phyloP scores from a whole-genome alignment of 2,113 vertebrate species.

The Chaetorhynchus papuensis region DNA sequence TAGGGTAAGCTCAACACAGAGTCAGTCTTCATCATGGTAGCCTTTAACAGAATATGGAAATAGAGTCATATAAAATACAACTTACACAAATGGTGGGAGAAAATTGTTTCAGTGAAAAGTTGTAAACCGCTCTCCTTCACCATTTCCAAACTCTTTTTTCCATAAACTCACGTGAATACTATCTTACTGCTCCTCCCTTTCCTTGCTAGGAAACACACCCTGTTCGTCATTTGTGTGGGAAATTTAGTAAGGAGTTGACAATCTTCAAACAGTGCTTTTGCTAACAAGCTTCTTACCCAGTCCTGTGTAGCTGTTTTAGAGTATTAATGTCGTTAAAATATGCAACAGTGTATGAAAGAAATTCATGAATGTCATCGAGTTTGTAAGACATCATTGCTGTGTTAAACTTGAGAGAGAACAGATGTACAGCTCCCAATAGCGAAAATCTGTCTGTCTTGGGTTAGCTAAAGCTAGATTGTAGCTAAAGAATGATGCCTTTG shows the following conservation, averaged over 20 bases:
- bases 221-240: background rate
- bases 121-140: background rate
- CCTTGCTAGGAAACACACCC: background rate
- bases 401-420: background rate
- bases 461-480: background rate
- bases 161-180: background rate
- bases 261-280: background rate
- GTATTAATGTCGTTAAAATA: background rate
- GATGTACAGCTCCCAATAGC: background rate
- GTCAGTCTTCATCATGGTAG: background rate
- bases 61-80: background rate
- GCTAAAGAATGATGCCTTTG: background rate
- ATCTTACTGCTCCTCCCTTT: background rate
- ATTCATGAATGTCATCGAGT: accelerated
- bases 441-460: background rate
- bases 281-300: background rate
- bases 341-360: background rate
- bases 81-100: background rate
- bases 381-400: background rate
- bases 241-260: background rate
- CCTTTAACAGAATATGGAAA: background rate
- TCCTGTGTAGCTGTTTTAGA: background rate
- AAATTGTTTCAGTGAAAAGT: background rate
- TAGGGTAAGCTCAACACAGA: background rate
- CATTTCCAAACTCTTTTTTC: background rate